Evolutionary conservation across 1,140 invertebrate species (phyloP), one percentile per base, ranked within the genome.

Genomic region (Belonocnema kinseyi): DNA sequence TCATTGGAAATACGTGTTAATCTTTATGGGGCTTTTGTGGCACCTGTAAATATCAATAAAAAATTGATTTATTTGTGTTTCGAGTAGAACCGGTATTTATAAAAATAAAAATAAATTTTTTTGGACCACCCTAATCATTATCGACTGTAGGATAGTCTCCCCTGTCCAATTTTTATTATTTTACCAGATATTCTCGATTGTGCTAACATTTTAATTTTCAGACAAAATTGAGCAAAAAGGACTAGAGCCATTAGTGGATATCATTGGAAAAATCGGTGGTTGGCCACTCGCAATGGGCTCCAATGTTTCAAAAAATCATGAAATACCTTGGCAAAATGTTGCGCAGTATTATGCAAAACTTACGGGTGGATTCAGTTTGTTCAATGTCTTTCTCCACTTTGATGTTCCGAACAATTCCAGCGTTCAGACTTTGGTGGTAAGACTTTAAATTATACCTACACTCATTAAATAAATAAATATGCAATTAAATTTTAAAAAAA

Each of bases 301-400:
- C 1, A 16, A n/a, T 8, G 26, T n/a, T n/a, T 8, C 13, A 2
- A 40, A 40, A 16, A 13, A 40, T n/a, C 3, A 40, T n/a, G 21
- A 66, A 40, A 16, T 26, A 16, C 61, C 61, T 2, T 66, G 61
- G 61, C 61, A 66, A 33, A 66, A 66, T 16, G 33, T 66, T 40
- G 6, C n/a, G 0, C 14, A 66, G 14, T 14, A 16, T n/a, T 66
- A n/a, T 66, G n/a, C 40, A 6, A 16, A 66, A 33, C 1, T 40
- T 7, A 46, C 7, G 46, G 16, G 14, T 40, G 33, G 14, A 16
- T 40, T 1, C 40, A 13, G 13, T 40, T 46, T 66, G 16, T 66
- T 66, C 40, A 2, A 5, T 2, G 10, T 66, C 17, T 26, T 26
- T 33, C 4, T 66, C 14, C 10, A 6, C 6, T 33, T 33, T 16